phyloP scores from a whole-genome alignment of 2,113 vertebrate species.

The Egretta garzetta region DNA sequence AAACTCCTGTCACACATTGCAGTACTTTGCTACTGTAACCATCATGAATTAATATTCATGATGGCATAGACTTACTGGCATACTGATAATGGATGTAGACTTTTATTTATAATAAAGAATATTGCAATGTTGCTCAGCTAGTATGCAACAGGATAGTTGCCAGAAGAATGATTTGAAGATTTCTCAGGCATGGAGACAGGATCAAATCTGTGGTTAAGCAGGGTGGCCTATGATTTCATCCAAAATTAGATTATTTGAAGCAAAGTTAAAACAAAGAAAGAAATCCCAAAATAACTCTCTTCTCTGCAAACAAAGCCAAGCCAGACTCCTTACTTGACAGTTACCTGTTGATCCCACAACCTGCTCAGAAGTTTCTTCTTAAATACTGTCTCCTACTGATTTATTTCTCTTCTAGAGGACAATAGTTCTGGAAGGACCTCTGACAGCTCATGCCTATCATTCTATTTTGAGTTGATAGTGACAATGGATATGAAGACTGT shows the following conservation, averaged over 20 bases:
- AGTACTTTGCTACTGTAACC: neutral
- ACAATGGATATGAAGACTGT: neutral
- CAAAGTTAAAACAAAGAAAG: neutral
- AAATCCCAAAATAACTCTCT: neutral
- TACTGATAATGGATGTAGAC: neutral
- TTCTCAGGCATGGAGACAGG: neutral
- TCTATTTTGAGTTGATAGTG: neutral
- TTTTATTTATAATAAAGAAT: neutral
- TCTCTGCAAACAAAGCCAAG: neutral
- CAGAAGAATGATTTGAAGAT: neutral
- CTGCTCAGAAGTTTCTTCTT: neutral
- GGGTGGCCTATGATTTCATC: neutral
- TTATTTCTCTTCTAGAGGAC: neutral
- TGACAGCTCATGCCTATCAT: neutral
- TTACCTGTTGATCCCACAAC: accelerated
- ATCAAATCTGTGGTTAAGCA: neutral
- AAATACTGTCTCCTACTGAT: neutral
- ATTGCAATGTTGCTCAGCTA: neutral
- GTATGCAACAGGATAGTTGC: neutral
- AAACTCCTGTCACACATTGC: neutral
- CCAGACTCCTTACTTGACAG: neutral
- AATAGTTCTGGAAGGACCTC: neutral
- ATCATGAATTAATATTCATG: neutral
- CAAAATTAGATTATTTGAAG: neutral
- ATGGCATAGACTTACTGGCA: neutral